These are phyloP conservation scores for Drosophila nigromelanica DNA, from an alignment of 1,140 invertebrate genomes.

Conservation along the genomic window DNA sequence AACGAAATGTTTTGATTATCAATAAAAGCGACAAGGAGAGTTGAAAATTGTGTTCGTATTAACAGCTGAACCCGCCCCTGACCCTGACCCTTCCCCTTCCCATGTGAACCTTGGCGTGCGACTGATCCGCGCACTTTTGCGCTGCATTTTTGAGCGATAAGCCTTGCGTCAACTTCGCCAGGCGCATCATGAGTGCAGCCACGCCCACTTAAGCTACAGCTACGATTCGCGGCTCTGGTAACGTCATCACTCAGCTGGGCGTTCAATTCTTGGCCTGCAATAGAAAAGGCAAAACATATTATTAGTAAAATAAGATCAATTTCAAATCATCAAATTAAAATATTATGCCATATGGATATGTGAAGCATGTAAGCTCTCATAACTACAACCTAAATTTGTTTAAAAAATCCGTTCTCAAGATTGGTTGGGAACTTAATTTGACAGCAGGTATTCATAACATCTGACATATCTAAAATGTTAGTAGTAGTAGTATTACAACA, in stretches of 20 bases:
- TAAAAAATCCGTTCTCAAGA: no score
- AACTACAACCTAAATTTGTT: no score
- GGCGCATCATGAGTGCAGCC: conserved; percentile 68
- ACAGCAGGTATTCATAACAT: no score
- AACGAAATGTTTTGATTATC: not conserved
- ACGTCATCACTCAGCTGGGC: conserved; percentile 15
- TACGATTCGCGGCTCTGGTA: conserved; percentile 17
- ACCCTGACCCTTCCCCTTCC: not conserved
- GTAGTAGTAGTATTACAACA: no score
- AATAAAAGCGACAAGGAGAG: not conserved
- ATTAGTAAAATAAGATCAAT: not conserved
- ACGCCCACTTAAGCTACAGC: conserved; percentile 45
- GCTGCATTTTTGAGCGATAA: conserved; percentile 68
- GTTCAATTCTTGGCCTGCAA: conserved; percentile 29
- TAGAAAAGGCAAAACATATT: not conserved
- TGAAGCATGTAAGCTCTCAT: no score
- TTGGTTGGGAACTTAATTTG: no score
- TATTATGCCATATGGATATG: not conserved
- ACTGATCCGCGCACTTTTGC: conserved; percentile 60
- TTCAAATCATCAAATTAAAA: not conserved
- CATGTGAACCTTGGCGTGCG: conserved; percentile 56
- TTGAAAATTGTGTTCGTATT: not conserved
- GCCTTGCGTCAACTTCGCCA: conserved; percentile 71
- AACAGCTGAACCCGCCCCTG: not conserved
- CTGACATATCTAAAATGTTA: no score